phyloP scores from a whole-genome alignment of 2,888 invertebrate genomes.

The Chymomyza fuscimana region DNA sequence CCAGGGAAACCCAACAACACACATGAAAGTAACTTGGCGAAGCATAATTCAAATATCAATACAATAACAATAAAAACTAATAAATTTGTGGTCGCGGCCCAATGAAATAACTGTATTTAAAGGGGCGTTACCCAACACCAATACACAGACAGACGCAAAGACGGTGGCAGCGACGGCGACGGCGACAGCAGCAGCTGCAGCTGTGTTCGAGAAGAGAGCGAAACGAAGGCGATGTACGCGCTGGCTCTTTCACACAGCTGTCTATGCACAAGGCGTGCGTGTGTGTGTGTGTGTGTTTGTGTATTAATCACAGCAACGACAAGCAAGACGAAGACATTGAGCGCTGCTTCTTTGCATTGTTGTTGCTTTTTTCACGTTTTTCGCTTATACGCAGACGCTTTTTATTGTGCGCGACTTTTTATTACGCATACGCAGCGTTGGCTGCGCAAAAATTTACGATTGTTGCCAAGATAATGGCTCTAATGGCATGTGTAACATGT shows the following conservation, averaged over 20 bases:
- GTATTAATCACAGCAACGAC: conserved; percentile 37
- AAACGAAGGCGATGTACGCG: conserved; percentile 10
- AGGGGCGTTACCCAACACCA: conserved; percentile 80
- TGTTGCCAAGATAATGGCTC: conserved; percentile 43
- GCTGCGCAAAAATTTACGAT: conserved; percentile 42
- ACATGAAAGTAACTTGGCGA: not conserved
- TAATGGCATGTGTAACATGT: conserved; percentile 62
- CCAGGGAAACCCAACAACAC: not conserved
- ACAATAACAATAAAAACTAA: conserved; percentile 68
- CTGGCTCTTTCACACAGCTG: conserved; percentile 18
- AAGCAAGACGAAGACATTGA: conserved; percentile 16
- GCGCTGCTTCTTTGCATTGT: conserved; percentile 15
- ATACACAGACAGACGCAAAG: conserved; percentile 20
- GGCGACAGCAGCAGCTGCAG: not conserved
- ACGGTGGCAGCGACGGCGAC: not conserved
- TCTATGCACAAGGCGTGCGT: conserved; percentile 16
- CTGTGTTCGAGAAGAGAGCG: conserved; percentile 7
- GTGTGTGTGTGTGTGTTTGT: conserved; percentile 6
- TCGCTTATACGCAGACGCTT: conserved; percentile 18
- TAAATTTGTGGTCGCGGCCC: conserved; percentile 77
- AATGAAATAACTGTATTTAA: conserved; percentile 81
- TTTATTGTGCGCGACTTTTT: conserved; percentile 43
- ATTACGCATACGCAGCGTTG: conserved; percentile 54
- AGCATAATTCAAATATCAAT: conserved; percentile 65
- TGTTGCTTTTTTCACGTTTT: conserved; percentile 17